phyloP scores from a whole-genome alignment of 2,113 vertebrate species.

The Sinocyclocheilus grahami region DNA sequence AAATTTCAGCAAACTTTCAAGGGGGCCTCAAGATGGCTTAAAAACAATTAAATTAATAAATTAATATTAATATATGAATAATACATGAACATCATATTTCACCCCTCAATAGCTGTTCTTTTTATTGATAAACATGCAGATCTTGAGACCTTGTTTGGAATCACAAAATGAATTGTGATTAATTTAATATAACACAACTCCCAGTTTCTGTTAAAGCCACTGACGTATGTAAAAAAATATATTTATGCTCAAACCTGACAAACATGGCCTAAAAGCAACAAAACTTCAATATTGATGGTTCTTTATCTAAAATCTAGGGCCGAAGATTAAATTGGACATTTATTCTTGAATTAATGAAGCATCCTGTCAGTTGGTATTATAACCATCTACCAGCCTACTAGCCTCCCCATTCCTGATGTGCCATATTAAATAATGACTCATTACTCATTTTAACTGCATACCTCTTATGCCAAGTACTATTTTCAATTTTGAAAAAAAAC shows the following conservation, averaged over 20 bases:
- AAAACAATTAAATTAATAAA: background rate
- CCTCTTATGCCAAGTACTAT: background rate
- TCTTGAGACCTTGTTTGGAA: background rate
- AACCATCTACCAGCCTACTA: no score
- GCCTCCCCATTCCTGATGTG: background rate
- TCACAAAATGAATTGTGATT: background rate
- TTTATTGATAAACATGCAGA: background rate
- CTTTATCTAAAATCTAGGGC: background rate
- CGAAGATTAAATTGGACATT: background rate
- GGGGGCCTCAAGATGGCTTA: background rate
- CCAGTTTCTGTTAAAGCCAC: background rate
- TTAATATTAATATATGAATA: no score
- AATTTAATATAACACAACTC: background rate
- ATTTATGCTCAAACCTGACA: background rate
- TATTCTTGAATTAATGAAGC: background rate
- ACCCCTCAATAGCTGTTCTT: background rate
- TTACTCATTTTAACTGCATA: background rate
- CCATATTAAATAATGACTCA: background rate
- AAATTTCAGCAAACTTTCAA: no score
- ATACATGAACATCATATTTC: background rate
- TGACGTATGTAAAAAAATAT: no score
- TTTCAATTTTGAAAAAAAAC: no score
- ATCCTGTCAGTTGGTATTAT: background rate
- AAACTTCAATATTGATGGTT: background rate
- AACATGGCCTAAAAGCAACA: background rate